Evolutionary conservation across 2,113 vertebrate genomes (phyloP), one percentile per base, ranked within the genome.

Genomic region (Tragelaphus imberbis): DNA sequence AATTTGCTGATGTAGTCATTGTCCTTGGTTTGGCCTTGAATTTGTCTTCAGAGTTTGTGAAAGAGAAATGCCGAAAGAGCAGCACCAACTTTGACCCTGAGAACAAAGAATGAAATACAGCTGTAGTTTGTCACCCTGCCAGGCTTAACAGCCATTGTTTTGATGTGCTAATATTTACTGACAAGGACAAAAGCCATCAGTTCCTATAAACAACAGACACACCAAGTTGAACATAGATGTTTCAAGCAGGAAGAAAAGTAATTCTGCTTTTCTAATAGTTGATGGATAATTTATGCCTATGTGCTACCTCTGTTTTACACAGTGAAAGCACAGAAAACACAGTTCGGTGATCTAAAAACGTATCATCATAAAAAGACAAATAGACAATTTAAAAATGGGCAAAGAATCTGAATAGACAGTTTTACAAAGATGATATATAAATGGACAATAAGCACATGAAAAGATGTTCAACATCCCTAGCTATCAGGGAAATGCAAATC

Each of bases 61-160:
- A 97, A 93, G 27, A 91, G 68, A 61, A 80, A 49, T 61, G n/a
- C 21, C 13, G n/a, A 92, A 94, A 94, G 36, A 75, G 47, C 44
- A 93, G 49, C 19, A 94, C 27, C 68, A 91, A 93, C 77, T 88
- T 97, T 94, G 89, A 77, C 82, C 68, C 49, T 87, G 82, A 94
- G 82, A 95, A 97, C 82, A 94, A 96, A 97, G 56, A 90, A 81
- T 90, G 84, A 90, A 84, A 92, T 88, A 33, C 19, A 88, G 56
- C 4, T 68, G 14, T 86, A 84, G 55, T 91, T 90, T 95, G 79
- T 95, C 28, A 71, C 21, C 30, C 53, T 86, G 68, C 27, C 79
- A 94, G 51, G 33, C 44, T 44, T 95, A 85, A 68, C 27, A 68
- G n/a, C 91, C 77, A 59, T 88, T 92, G 86, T 96, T 97, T 96